Evolutionary conservation across 2,797 vertebrate species (phyloP).

Genomic region (Poecilia velifera): DNA sequence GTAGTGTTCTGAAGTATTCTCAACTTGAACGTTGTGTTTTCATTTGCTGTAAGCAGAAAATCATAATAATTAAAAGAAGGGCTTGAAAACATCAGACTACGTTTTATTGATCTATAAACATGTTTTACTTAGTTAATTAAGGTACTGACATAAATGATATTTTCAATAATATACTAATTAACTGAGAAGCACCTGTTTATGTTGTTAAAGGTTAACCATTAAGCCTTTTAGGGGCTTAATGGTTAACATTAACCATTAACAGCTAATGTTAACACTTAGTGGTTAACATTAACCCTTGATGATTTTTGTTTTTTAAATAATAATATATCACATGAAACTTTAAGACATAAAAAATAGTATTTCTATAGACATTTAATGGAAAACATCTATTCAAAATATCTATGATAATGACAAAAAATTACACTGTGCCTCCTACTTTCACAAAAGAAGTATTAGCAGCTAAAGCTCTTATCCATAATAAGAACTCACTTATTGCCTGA

Average conservation of each 20-base stretch:
- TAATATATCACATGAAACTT: background rate
- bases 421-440: background rate
- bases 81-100: background rate
- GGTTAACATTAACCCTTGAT: too few relatives aligned
- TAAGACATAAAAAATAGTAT: background rate
- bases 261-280: too few relatives aligned
- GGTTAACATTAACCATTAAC: too few relatives aligned
- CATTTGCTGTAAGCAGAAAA: background rate
- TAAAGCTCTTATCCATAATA: conserved; percentile 5
- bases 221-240: background rate
- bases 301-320: background rate
- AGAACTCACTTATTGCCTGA: background rate
- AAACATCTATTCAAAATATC: background rate
- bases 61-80: background rate
- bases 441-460: background rate
- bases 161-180: too few relatives aligned
- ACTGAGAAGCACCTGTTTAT: background rate
- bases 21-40: background rate
- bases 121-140: background rate
- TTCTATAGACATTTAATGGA: background rate
- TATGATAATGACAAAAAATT: background rate
- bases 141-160: too few relatives aligned
- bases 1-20: background rate
- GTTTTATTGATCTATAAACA: background rate
- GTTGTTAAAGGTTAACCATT: background rate